phyloP scores from a whole-genome alignment of 2,888 invertebrate species.

The Acholoe squamosa region DNA sequence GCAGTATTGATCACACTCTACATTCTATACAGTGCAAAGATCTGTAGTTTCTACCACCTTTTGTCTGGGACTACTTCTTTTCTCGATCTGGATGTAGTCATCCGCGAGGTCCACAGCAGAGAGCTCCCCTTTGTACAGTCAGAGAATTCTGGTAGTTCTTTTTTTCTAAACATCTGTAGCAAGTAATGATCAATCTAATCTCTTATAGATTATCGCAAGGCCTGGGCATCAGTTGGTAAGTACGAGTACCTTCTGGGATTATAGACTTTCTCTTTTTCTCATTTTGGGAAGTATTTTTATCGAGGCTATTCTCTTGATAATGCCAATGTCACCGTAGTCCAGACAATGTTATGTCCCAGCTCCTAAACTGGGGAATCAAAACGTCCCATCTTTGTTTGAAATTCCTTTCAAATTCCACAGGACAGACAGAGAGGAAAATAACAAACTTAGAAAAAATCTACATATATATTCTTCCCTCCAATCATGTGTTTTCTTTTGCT shows the following conservation, averaged over 20 bases:
- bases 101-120: slow-evolving; percentile 29
- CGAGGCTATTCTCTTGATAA: not conserved
- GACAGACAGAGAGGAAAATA: not conserved
- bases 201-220: slow-evolving; percentile 57
- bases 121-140: not conserved
- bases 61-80: slow-evolving; percentile 13
- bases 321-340: not conserved
- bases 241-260: slow-evolving; percentile 51
- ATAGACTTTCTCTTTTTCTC: slow-evolving; percentile 25
- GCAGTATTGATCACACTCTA: not conserved
- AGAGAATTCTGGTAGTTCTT: slow-evolving; percentile 13
- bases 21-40: not conserved
- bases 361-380: not conserved
- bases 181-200: slow-evolving; percentile 41
- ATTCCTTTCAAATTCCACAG: not conserved
- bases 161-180: not conserved
- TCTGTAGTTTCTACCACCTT: not conserved
- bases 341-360: not conserved
- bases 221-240: slow-evolving; percentile 52
- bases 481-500: too few species aligned
- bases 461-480: too few species aligned
- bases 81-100: not conserved
- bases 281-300: not conserved
- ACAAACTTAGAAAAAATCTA: too few species aligned
- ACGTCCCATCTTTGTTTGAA: not conserved